Evolutionary conservation across 2,888 invertebrate genomes (phyloP), one percentile per base, ranked within the genome.

Genomic region (Lasioglossum villosulum): DNA sequence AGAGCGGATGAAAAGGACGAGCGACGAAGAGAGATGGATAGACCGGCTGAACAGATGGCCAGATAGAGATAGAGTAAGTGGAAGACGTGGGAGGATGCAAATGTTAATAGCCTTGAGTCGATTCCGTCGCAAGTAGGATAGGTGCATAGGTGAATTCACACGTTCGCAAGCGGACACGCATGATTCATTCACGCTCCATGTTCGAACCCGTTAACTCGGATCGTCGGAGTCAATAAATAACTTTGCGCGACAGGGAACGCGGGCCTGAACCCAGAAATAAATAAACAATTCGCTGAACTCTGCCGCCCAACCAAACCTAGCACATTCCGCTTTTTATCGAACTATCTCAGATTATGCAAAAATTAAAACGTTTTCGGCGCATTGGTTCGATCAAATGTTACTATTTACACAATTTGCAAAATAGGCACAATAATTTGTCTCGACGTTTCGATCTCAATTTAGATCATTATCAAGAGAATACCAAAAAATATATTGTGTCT

Each of bases 61-160:
- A 79, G 68, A 76, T 71, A 52, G 48, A 59, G 76, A 71, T 30
- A 86, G 63, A 76, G 23, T 45, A 12, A 74, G 75, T 68, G 84
- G 78, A 83, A 75, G 85, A 83, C 89, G 89, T 89, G 89, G 89
- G 88, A 90, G 86, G 90, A 88, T 89, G 92, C 90, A 92, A 92
- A 93, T 92, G 91, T 88, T 86, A 92, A 89, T 83, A 91, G 89
- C 93, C 93, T 93, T 92, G 92, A 91, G 91, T 90, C 90, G 88
- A 89, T 90, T 91, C 86, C 90, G 88, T 83, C 80, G 90, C 84
- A 88, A 90, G 88, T 90, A 91, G 90, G 90, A 91, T 91, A 91
- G 88, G 83, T 78, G 88, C 86, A 89, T 89, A 90, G 84, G 85
- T 86, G 86, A 87, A 86, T 91, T 89, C 86, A 78, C 91, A 85